These are phyloP conservation scores for Didymodactylos carnosus DNA, from an alignment of 2,888 invertebrate species.

Conservation along the genomic window DNA sequence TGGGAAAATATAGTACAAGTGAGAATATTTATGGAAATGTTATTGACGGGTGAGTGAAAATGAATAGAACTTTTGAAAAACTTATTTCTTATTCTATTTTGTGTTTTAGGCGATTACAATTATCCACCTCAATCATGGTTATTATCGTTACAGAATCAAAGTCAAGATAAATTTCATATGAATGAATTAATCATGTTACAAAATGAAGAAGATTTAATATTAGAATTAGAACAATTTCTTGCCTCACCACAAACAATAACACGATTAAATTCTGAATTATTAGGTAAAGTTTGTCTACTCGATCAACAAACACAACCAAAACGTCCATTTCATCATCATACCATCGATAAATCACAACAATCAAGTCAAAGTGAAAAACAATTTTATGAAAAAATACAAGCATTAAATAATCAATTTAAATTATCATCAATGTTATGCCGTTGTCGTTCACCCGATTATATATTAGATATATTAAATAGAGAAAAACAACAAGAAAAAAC, in stretches of 20 bases:
- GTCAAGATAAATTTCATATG: slow-evolving; percentile 19
- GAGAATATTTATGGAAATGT: slow-evolving; percentile 76
- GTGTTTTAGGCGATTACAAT: too few species aligned
- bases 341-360: too few species aligned
- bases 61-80: too few species aligned
- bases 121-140: slow-evolving; percentile 52
- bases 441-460: slow-evolving; percentile 68
- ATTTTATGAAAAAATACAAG: slow-evolving; percentile 39
- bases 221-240: slow-evolving; percentile 10
- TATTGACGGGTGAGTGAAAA: slow-evolving; percentile 81
- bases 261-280: slow-evolving; percentile 7
- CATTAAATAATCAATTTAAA: slow-evolving; percentile 54
- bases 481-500: not conserved
- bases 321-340: not conserved
- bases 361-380: not conserved
- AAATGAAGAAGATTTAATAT: slow-evolving; percentile 6
- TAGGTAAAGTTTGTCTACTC: slow-evolving; percentile 5
- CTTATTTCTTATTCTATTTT: too few species aligned
- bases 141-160: too few species aligned
- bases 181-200: not conserved
- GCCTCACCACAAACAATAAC: not conserved
- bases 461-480: slow-evolving; percentile 66
- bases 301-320: not conserved
- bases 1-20: slow-evolving; percentile 78
- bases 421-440: slow-evolving; percentile 70